phyloP scores from a whole-genome alignment of 2,797 vertebrate species.

The Coregonus ussuriensis region DNA sequence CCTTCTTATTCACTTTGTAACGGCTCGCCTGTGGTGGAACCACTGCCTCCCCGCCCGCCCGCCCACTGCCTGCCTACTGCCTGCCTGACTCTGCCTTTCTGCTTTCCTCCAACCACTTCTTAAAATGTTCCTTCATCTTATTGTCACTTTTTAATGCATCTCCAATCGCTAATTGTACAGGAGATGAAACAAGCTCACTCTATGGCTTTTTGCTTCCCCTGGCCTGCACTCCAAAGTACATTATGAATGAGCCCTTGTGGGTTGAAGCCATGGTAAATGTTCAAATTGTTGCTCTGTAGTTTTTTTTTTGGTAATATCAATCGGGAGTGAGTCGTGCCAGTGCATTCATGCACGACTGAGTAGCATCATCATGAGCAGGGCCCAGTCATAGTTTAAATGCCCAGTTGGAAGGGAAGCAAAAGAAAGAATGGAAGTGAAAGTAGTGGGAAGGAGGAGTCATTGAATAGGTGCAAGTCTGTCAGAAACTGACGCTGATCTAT shows the following conservation, averaged over 20 bases:
- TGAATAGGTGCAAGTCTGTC: not conserved
- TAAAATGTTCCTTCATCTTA: not conserved
- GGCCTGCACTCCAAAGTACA: not conserved
- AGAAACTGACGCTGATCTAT: not conserved
- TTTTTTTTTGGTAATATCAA: not conserved
- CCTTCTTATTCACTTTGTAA: slow-evolving; percentile 1
- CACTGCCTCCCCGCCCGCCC: too few relatives aligned
- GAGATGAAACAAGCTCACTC: not conserved
- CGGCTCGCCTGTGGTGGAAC: slow-evolving; percentile 12
- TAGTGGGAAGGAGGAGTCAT: not conserved
- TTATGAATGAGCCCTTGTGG: slow-evolving; percentile 1
- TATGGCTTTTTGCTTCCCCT: not conserved
- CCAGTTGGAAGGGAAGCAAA: not conserved
- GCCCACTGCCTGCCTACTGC: not conserved
- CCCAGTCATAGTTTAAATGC: not conserved
- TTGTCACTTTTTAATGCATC: not conserved
- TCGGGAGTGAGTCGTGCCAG: not conserved
- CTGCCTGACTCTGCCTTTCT: not conserved
- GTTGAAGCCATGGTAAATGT: not conserved
- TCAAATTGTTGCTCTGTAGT: not conserved
- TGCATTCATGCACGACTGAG: not conserved
- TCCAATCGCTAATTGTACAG: not conserved
- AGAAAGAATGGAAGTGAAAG: not conserved
- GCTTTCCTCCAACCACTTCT: slow-evolving; percentile 9
- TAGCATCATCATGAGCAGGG: not conserved